phyloP scores from a whole-genome alignment of 2,113 vertebrate genomes.

The Hydrolagus affinis region DNA sequence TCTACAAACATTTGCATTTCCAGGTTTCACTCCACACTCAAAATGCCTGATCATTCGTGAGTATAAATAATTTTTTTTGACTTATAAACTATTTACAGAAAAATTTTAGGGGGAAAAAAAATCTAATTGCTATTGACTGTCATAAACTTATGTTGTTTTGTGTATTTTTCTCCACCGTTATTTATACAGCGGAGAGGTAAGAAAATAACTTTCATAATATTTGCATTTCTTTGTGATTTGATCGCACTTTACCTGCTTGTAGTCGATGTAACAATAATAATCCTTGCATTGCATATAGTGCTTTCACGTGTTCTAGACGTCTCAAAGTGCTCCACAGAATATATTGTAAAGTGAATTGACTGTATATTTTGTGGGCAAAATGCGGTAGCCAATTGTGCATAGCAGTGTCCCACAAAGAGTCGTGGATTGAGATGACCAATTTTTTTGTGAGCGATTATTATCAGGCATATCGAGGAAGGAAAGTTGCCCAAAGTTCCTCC shows the following conservation, averaged over 20 bases:
- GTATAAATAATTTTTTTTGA: background rate
- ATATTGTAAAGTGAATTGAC: too few species aligned
- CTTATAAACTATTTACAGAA: background rate
- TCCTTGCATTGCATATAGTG: too few species aligned
- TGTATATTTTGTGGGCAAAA: too few species aligned
- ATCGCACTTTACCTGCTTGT: background rate
- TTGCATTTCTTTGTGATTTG: background rate
- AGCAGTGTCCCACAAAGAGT: too few species aligned
- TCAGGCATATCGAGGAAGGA: too few species aligned
- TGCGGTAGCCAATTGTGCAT: too few species aligned
- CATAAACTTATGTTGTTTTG: background rate
- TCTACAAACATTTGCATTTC: background rate
- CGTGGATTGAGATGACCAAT: too few species aligned
- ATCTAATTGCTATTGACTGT: background rate
- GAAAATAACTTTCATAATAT: background rate
- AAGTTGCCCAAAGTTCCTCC: too few species aligned
- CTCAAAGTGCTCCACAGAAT: too few species aligned
- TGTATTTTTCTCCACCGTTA: background rate
- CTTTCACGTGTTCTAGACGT: too few species aligned
- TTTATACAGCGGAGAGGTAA: conserved; percentile 15
- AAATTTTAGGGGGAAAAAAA: background rate
- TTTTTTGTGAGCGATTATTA: too few species aligned
- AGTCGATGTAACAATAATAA: too few species aligned
- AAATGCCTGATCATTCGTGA: conserved; percentile 16
- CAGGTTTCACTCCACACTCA: background rate